Evolutionary conservation across 2,888 invertebrate genomes (phyloP).

Genomic region (Diaperis boleti): DNA sequence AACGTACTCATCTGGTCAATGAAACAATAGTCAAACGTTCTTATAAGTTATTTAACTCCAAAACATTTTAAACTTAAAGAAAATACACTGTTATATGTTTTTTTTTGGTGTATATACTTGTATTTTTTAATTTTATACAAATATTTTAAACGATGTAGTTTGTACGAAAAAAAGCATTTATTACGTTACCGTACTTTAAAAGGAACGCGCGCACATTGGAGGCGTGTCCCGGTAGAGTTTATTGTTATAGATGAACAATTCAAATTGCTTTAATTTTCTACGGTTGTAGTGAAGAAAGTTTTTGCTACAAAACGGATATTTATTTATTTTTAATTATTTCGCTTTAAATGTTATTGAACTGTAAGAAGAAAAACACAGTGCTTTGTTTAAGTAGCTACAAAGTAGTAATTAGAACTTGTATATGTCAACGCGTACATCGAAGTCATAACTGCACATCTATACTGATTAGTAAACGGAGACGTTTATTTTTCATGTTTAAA

Average conservation of each 20-base stretch:
- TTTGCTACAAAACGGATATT: conserved; percentile 20
- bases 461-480: background rate
- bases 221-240: background rate
- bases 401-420: conserved; percentile 51
- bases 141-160: conserved; percentile 48
- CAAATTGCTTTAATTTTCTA: background rate
- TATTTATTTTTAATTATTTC: conserved; percentile 37
- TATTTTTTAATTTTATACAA: conserved; percentile 56
- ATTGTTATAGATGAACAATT: conserved; percentile 13
- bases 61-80: conserved; percentile 19
- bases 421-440: conserved; percentile 14
- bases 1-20: conserved; percentile 44
- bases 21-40: conserved; percentile 45
- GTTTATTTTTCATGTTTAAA: too few species aligned
- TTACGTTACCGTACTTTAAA: conserved; percentile 54
- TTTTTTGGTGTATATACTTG: conserved; percentile 53
- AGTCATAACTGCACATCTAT: conserved; percentile 28
- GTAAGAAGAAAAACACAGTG: conserved; percentile 41
- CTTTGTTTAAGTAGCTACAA: conserved; percentile 57
- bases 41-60: conserved; percentile 40
- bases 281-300: background rate
- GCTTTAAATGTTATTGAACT: conserved; percentile 1
- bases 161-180: conserved; percentile 57
- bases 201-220: too few species aligned
- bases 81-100: conserved; percentile 49